Percentiles rank a stretch among this genome's conserved stretches.
These are phyloP conservation scores for Netelia fuscicornis DNA, from an alignment of 2,888 invertebrate species.

Conservation along the genomic window DNA sequence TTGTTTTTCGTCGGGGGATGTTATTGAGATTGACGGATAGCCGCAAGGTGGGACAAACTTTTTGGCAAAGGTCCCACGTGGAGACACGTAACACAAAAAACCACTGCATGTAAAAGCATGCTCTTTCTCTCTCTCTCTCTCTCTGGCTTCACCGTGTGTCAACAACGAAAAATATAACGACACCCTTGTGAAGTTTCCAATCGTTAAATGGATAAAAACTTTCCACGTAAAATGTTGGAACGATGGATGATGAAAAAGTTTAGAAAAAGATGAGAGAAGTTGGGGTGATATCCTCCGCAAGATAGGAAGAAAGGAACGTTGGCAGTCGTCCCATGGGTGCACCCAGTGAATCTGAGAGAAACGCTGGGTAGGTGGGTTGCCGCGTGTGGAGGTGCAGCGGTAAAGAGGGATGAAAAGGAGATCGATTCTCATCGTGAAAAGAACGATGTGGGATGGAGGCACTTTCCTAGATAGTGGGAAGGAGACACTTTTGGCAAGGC, in stretches of 20 bases:
- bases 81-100: neutral
- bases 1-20: neutral
- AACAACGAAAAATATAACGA: no score
- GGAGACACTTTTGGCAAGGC: slow-evolving; percentile 59
- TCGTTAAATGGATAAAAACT: no score
- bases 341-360: slow-evolving; percentile 30
- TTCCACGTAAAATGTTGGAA: neutral
- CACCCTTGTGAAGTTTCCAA: no score
- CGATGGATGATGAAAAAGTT: neutral
- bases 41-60: slow-evolving; percentile 17
- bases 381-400: slow-evolving; percentile 2
- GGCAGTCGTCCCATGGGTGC: slow-evolving; percentile 44
- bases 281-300: neutral
- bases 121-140: no score
- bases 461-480: slow-evolving; percentile 48
- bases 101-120: neutral
- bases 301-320: slow-evolving; percentile 27
- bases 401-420: slow-evolving; percentile 52
- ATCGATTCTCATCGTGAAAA: slow-evolving; percentile 63
- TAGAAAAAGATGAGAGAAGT: neutral
- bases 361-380: slow-evolving; percentile 22
- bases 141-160: no score
- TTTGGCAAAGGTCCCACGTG: slow-evolving; percentile 65
- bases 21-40: neutral
- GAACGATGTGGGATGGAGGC: slow-evolving; percentile 30